Evolutionary conservation across 2,888 invertebrate genomes (phyloP).

Genomic region (Drosophila eohydei): DNA sequence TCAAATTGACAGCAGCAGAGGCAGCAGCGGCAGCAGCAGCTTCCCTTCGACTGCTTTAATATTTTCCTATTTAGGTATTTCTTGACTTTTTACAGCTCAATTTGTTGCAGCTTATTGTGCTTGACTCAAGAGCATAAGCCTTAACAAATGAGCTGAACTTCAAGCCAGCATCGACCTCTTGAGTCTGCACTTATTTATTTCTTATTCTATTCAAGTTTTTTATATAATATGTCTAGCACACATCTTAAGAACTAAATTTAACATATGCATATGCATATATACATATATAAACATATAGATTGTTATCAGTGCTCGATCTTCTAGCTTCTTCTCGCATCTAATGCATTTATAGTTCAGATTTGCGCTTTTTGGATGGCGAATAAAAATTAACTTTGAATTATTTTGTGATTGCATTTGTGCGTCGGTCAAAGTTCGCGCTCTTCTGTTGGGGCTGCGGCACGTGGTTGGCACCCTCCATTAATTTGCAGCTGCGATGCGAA

Average conservation of each 20-base stretch:
- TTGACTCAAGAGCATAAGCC: background rate
- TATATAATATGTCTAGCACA: background rate
- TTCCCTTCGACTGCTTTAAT: background rate
- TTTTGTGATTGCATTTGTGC: constrained; percentile 59
- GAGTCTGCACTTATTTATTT: background rate
- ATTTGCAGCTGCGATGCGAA: constrained; percentile 36
- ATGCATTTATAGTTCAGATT: background rate
- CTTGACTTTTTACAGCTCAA: background rate
- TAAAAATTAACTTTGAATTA: constrained; percentile 57
- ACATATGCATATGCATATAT: too few relatives aligned
- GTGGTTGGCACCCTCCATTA: constrained; percentile 48
- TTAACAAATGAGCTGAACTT: background rate
- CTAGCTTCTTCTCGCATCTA: background rate
- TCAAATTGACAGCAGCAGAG: constrained; percentile 31
- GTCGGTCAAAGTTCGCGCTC: constrained; percentile 13
- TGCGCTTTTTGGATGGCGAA: constrained; percentile 24
- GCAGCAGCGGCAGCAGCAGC: background rate
- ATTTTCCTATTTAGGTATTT: background rate
- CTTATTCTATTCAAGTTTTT: background rate
- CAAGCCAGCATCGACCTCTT: background rate
- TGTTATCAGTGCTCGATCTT: too few relatives aligned
- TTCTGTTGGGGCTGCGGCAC: constrained; percentile 20
- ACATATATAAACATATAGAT: too few relatives aligned
- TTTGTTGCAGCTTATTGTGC: background rate
- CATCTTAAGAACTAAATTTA: background rate